Base-by-base conservation (phyloP, 2,797 vertebrate species). In the Margarornis squamiger region DNA sequence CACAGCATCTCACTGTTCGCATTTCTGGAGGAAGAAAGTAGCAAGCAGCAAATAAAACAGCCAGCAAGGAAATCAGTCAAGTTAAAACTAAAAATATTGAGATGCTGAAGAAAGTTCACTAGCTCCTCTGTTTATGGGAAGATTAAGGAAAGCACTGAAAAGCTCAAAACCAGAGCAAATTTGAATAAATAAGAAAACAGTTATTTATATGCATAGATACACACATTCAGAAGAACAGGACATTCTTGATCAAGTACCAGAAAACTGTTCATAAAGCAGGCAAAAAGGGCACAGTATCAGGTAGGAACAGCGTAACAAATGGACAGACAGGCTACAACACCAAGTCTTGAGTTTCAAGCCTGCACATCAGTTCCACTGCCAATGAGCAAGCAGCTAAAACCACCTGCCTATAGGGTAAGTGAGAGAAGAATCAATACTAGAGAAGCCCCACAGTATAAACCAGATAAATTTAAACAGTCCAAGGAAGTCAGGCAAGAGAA, bases 21-120 rank as follows among this genome's bases (percentile, higher is more conserved):
- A 85, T 77, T 84, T 86, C 90, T 92, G 80, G 79, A 90, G 86
- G 58, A 90, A 94, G 45, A 94, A 95, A 94, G 95, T 34, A 94
- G 93, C 92, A 96, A 95, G 94, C 65, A 95, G 92, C 90, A 96
- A 93, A 92, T 81, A 88, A 94, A 93, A 93, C 2, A 46, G 61
- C 86, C 79, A 87, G 70, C 76, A 88, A 86, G 38, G 75, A 95
- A 90, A 93, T 85, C 30, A 71, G 74, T 88, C 49, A 92, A 39
- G 67, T 90, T 86, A 82, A 76, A 95, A 85, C 80, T 79, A 76
- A 85, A 87, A 91, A 85, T 92, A 92, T 3, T 63, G 71, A 92
- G 81, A 76, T 27, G 65, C 38, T 86, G 74, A 89, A 89, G 63
- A 36, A 84, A 81, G 73, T 85, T 92, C 45, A 39, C 85, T 86